These are phyloP conservation scores for Rachycentron canadum DNA, from an alignment of 2,797 vertebrate genomes.

Conservation along the genomic window DNA sequence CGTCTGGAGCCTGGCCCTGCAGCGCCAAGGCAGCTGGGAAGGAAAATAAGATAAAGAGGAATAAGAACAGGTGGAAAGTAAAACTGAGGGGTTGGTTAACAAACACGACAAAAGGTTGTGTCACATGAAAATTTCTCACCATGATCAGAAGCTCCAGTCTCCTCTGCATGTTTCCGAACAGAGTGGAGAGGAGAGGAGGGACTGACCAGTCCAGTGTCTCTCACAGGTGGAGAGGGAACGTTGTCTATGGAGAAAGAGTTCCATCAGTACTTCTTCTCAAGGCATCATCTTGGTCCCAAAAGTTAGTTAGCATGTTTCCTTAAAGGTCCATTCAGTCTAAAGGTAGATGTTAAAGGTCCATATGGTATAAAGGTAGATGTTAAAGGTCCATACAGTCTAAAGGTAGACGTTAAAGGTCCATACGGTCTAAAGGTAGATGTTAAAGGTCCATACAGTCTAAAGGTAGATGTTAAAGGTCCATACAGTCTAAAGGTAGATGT, in stretches of 20 bases:
- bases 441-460: too few species aligned
- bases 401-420: too few species aligned
- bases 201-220: conserved; percentile 85
- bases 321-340: too few species aligned
- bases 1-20: conserved; percentile 53
- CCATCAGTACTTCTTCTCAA: conserved; percentile 5
- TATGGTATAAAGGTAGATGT: too few species aligned
- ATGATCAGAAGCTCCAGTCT: conserved; percentile 21
- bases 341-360: too few species aligned
- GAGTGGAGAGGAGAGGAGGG: conserved; percentile 64
- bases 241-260: conserved; percentile 74
- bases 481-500: too few species aligned
- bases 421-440: too few species aligned
- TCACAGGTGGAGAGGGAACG: conserved; percentile 87
- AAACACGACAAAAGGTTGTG: not conserved
- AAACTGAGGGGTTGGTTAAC: not conserved
- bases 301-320: too few species aligned
- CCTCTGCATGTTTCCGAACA: conserved; percentile 26
- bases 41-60: not conserved
- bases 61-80: not conserved
- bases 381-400: too few species aligned
- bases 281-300: too few species aligned
- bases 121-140: conserved; percentile 51
- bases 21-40: conserved; percentile 30
- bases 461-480: too few species aligned